These are phyloP conservation scores for Drymodes brunneopygia DNA, from an alignment of 2,113 vertebrate species.

Conservation along the genomic window DNA sequence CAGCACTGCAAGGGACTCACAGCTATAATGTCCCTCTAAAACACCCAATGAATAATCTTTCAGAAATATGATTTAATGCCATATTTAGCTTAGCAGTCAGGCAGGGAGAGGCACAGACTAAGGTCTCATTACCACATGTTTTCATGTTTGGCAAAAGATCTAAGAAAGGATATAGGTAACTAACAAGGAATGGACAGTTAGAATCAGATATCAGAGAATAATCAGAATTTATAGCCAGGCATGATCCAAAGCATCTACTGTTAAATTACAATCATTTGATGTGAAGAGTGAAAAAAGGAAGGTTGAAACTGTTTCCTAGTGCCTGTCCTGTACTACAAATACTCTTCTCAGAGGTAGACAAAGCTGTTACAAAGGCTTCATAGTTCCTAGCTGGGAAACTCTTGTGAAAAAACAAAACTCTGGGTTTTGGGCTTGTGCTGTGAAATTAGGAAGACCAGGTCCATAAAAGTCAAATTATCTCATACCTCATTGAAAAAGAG, in stretches of 20 bases:
- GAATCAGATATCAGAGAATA: not conserved
- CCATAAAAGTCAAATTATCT: not conserved
- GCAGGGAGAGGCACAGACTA: not conserved
- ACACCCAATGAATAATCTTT: not conserved
- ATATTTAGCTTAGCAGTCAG: not conserved
- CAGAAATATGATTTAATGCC: not conserved
- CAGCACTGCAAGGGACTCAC: not conserved
- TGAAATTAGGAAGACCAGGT: not conserved
- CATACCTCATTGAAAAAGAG: not conserved
- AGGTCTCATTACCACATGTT: not conserved
- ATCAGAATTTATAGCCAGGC: not conserved
- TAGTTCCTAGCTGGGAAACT: not conserved
- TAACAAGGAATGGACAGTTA: not conserved
- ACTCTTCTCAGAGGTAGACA: not conserved
- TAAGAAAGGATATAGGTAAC: not conserved
- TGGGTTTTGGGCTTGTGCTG: not conserved
- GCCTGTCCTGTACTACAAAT: not conserved
- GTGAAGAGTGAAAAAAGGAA: not conserved
- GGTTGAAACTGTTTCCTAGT: not conserved
- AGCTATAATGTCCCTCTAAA: not conserved
- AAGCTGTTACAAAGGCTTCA: not conserved
- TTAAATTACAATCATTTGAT: not conserved
- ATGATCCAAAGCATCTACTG: not conserved
- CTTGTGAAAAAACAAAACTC: not conserved
- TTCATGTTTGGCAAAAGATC: not conserved